Percentiles rank a stretch among this genome's conserved stretches.
These are phyloP conservation scores for Pristionchus maxplancki DNA, from an alignment of 2,888 invertebrate genomes.

Conservation along the genomic window DNA sequence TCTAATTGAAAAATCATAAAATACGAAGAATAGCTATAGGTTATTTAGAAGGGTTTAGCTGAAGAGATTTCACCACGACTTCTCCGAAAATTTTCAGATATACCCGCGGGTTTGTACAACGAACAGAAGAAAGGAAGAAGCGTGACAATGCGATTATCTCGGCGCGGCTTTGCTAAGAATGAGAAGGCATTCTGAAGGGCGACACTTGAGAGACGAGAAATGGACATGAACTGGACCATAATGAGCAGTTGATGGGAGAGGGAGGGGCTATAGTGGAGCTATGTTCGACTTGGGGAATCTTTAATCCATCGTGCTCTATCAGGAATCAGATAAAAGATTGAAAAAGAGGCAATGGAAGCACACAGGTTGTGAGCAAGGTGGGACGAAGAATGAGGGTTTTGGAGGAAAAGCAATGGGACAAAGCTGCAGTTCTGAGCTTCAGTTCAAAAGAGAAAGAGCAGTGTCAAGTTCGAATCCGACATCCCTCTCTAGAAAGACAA, in stretches of 20 bases:
- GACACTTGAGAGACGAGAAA: background rate
- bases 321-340: background rate
- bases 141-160: conserved; percentile 33
- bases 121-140: background rate
- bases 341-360: background rate
- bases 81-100: too few relatives aligned
- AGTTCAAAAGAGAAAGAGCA: background rate
- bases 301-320: too few relatives aligned
- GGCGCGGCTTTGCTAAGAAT: background rate
- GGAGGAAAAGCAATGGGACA: too few relatives aligned
- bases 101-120: too few relatives aligned
- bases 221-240: conserved; percentile 40
- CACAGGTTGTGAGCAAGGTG: background rate
- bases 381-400: background rate
- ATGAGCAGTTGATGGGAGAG: conserved; percentile 7
- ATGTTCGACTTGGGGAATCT: background rate
- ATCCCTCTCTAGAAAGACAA: conserved; percentile 2
- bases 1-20: too few relatives aligned
- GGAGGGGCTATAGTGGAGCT: background rate
- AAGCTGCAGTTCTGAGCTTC: background rate
- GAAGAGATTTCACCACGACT: too few relatives aligned
- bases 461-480: background rate
- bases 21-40: too few relatives aligned
- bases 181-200: conserved; percentile 32
- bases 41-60: too few relatives aligned